Evolutionary conservation across 2,797 vertebrate genomes (phyloP).

Genomic region (Liasis olivaceus): DNA sequence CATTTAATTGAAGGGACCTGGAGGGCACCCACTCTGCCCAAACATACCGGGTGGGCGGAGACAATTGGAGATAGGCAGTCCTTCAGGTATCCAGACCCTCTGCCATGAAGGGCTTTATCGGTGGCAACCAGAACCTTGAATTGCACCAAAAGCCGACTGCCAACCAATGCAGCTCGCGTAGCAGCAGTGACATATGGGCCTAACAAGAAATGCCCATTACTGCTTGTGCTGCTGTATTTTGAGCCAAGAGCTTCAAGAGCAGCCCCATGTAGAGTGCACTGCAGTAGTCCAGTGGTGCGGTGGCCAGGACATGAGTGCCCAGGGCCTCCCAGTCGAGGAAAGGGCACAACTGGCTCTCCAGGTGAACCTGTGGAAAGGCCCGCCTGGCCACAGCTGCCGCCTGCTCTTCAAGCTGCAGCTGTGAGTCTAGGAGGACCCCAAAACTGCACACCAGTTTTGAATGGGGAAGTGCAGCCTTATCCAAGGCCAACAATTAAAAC

Average conservation of each 20-base stretch:
- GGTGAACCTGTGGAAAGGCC: not conserved
- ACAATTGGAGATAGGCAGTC: not conserved
- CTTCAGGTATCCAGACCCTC: not conserved
- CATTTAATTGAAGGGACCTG: not conserved
- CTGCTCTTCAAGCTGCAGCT: not conserved
- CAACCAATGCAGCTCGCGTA: not conserved
- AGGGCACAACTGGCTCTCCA: not conserved
- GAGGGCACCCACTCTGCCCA: not conserved
- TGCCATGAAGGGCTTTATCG: not conserved
- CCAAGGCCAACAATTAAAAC: not conserved
- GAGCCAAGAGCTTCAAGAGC: not conserved
- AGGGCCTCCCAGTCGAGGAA: not conserved
- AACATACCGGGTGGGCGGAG: not conserved
- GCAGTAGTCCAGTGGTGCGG: not conserved
- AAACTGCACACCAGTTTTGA: not conserved
- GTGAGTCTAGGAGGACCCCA: not conserved
- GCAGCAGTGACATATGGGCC: not conserved
- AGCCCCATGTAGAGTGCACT: not conserved
- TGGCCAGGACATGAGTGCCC: not conserved
- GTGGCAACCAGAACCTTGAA: not conserved
- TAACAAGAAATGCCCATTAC: not conserved
- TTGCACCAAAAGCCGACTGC: not conserved
- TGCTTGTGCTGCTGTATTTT: not conserved
- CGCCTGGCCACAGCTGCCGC: not conserved
- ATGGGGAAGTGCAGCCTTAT: not conserved